Conservation (phyloP, 2,113 vertebrate genomes). For the Illadopsis cleaveri region DNA sequence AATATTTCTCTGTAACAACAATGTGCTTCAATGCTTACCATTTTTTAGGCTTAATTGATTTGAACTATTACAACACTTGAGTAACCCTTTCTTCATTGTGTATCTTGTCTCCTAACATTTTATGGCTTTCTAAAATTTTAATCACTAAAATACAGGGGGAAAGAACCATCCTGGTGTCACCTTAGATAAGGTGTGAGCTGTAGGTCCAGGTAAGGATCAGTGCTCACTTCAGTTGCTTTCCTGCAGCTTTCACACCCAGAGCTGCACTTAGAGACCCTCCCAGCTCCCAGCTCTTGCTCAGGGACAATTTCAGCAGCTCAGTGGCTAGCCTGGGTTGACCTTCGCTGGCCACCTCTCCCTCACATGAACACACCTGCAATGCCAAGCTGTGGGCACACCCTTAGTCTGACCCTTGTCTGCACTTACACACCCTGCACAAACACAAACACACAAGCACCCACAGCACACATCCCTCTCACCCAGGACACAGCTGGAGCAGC, state of each 20-base stretch:
- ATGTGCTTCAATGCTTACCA: background rate
- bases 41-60: background rate
- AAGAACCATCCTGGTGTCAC: background rate
- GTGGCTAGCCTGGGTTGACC: background rate
- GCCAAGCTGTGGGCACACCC: fast-evolving
- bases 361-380: fast-evolving
- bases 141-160: background rate
- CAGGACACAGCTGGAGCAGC: background rate
- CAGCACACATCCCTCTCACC: fast-evolving
- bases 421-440: too few species aligned
- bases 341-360: background rate
- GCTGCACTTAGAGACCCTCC: background rate
- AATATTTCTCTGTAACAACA: background rate
- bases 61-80: background rate
- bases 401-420: fast-evolving
- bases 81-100: background rate
- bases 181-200: background rate
- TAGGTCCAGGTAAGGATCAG: background rate
- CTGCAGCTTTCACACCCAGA: background rate
- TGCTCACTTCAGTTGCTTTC: background rate
- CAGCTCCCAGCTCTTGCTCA: background rate
- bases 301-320: background rate
- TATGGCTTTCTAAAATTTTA: background rate
- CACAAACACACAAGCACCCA: too few species aligned
- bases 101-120: background rate